Evolutionary conservation across 1,140 invertebrate species (phyloP).

Genomic region (Nasonia vitripennis): DNA sequence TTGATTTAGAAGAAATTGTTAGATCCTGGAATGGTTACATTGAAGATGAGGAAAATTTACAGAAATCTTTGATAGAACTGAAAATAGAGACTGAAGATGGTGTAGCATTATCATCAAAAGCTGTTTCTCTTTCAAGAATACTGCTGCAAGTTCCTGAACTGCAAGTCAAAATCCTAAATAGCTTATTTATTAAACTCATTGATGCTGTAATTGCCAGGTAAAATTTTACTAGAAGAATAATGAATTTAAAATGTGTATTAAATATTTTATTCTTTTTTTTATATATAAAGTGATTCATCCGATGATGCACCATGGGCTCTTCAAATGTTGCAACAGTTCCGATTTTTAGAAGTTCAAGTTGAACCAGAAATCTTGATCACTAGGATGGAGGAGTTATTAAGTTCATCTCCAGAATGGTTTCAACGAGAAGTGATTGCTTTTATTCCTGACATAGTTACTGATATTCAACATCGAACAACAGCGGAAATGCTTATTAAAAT

Average conservation of each 20-base stretch:
- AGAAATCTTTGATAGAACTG: constrained; percentile 63
- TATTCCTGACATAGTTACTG: constrained; percentile 69
- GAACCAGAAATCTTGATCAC: constrained; percentile 61
- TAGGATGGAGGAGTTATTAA: constrained; percentile 66
- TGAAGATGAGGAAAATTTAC: constrained; percentile 61
- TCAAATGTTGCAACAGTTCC: constrained; percentile 66
- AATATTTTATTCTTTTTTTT: constrained; percentile 26
- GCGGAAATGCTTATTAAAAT: constrained; percentile 67
- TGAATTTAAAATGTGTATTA: constrained; percentile 28
- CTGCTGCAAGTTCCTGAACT: constrained; percentile 66
- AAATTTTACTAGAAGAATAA: constrained; percentile 46
- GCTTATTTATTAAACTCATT: constrained; percentile 64
- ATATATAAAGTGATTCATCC: constrained; percentile 59
- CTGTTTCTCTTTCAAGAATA: constrained; percentile 63
- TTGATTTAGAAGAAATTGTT: constrained; percentile 59
- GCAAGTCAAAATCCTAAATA: constrained; percentile 64
- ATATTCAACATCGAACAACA: constrained; percentile 66
- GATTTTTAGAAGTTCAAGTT: constrained; percentile 67
- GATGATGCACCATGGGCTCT: constrained; percentile 65
- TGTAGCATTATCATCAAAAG: constrained; percentile 54
- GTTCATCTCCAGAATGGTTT: constrained; percentile 69
- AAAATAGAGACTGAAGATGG: constrained; percentile 57
- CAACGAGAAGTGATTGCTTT: constrained; percentile 67
- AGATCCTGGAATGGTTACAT: constrained; percentile 64
- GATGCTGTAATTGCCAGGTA: constrained; percentile 66